These are phyloP conservation scores for Alloscopus bannaensis DNA, from an alignment of 2,888 invertebrate species.

Conservation along the genomic window DNA sequence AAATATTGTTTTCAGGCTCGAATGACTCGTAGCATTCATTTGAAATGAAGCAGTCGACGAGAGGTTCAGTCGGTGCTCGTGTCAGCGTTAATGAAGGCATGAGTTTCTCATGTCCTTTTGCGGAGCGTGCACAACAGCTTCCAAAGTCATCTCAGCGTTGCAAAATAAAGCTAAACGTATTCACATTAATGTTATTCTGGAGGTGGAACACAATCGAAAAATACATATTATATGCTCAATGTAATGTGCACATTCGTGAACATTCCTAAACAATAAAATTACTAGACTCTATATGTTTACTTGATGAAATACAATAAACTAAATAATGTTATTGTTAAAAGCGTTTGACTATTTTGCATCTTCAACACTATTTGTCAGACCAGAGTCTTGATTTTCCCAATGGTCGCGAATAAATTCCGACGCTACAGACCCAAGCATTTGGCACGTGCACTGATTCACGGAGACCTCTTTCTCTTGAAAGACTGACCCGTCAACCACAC, in stretches of 20 bases:
- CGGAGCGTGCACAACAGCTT: too few species aligned
- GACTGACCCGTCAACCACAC: constrained; percentile 69
- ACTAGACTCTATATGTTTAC: constrained; percentile 1
- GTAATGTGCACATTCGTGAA: neutral
- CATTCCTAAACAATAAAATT: neutral
- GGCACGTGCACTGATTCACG: constrained; percentile 68
- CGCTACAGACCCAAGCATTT: constrained; percentile 67
- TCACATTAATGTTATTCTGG: neutral
- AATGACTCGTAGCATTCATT: too few species aligned
- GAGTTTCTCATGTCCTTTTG: too few species aligned
- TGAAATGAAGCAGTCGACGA: too few species aligned
- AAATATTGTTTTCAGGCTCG: too few species aligned
- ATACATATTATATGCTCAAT: neutral
- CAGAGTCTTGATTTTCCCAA: constrained; percentile 60
- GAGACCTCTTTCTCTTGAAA: constrained; percentile 67
- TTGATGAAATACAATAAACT: neutral
- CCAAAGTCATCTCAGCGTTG: too few species aligned
- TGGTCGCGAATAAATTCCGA: constrained; percentile 65
- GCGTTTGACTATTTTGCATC: neutral
- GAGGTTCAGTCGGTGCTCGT: too few species aligned
- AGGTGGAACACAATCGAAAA: neutral
- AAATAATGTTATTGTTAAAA: neutral
- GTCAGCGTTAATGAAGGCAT: too few species aligned
- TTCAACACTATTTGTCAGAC: constrained; percentile 5
- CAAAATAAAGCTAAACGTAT: neutral